Conservation (phyloP, 2,113 vertebrate genomes). For the Calypte anna region DNA sequence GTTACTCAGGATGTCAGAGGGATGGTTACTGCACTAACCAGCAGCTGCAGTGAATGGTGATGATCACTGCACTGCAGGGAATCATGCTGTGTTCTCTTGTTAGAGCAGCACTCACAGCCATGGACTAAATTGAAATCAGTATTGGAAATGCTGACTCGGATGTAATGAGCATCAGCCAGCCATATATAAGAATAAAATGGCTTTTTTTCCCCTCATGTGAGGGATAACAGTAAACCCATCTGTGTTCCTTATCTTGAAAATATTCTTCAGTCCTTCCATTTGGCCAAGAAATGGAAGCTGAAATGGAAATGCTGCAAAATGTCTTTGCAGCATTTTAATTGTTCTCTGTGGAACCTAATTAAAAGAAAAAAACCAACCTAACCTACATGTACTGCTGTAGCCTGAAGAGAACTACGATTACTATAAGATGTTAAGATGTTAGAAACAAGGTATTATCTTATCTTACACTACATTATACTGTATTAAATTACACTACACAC, state of each 20-base stretch:
- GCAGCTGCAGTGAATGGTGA: not conserved
- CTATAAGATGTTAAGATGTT: not conserved
- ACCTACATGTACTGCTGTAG: not conserved
- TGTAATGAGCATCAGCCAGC: not conserved
- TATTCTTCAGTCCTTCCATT: not conserved
- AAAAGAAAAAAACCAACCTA: not conserved
- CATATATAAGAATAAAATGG: slow-evolving; percentile 1
- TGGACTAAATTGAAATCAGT: not conserved
- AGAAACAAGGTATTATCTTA: not conserved
- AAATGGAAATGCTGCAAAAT: not conserved
- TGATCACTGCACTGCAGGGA: slow-evolving; percentile 1
- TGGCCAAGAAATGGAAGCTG: not conserved
- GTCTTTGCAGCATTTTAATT: not conserved
- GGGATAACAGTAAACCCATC: not conserved
- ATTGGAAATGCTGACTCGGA: slow-evolving; percentile 11
- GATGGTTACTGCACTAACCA: not conserved
- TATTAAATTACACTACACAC: not conserved
- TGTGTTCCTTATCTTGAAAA: not conserved
- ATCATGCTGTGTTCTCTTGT: not conserved
- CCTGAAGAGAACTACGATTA: not conserved
- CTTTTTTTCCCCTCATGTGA: not conserved
- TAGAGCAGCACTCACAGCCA: not conserved
- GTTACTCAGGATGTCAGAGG: not conserved
- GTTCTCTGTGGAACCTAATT: not conserved
- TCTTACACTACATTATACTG: too few species aligned